Evolutionary conservation across 2,113 vertebrate genomes (phyloP).

Genomic region (Chascanopsetta lugubris): DNA sequence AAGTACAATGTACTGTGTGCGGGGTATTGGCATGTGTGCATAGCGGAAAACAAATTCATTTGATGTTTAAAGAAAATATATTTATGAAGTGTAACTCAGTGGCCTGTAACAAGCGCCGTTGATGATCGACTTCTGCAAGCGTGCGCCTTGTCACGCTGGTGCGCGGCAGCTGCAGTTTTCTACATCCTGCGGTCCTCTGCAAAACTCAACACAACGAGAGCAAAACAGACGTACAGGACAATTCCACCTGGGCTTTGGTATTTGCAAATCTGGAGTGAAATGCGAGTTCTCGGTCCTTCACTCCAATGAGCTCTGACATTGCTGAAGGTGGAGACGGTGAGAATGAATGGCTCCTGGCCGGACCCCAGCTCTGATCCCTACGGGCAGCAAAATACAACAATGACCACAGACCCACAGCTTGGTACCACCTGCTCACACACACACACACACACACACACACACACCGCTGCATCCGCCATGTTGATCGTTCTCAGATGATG

Average conservation of each 20-base stretch:
- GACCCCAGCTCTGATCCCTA: neutral
- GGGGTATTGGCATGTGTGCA: slow-evolving; percentile 44
- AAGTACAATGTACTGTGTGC: slow-evolving; percentile 45
- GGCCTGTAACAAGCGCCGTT: too few species aligned
- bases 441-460: neutral
- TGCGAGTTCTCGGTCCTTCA: too few species aligned
- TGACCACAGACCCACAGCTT: neutral
- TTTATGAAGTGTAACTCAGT: neutral
- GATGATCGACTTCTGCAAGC: too few species aligned
- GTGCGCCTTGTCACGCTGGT: neutral
- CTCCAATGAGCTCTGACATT: neutral
- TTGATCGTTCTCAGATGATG: neutral
- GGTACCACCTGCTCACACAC: neutral
- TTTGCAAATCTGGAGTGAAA: too few species aligned
- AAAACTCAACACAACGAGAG: too few species aligned
- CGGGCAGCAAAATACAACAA: neutral
- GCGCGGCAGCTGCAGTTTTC: too few species aligned
- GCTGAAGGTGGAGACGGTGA: neutral
- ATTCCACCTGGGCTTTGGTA: too few species aligned
- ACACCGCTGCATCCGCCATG: neutral
- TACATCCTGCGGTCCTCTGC: too few species aligned
- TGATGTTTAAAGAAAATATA: neutral
- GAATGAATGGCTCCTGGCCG: neutral
- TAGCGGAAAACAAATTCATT: slow-evolving; percentile 22
- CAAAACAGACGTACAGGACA: too few species aligned